A percentile compares a stretch with the other conserved stretches of the same genome.
Evolutionary conservation across 1,140 invertebrate species (phyloP).

Genomic region (Microplitis demolitor): DNA sequence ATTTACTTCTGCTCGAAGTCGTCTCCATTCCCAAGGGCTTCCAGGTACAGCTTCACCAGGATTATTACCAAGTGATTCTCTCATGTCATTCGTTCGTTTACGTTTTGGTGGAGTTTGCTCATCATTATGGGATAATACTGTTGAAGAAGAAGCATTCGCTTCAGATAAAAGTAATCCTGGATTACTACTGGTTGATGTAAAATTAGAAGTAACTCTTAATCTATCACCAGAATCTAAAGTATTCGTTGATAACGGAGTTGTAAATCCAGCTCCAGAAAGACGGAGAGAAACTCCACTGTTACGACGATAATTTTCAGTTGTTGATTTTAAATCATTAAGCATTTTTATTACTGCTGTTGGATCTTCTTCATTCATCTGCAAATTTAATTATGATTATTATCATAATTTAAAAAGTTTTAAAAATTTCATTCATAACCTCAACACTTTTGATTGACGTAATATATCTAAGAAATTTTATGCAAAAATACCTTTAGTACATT

Average conservation of each 20-base stretch:
- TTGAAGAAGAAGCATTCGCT: neutral
- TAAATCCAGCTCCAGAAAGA: conserved; percentile 1
- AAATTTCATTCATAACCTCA: too few species aligned
- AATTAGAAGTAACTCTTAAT: neutral
- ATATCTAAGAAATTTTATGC: too few species aligned
- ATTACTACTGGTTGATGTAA: neutral
- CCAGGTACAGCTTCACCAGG: conserved; percentile 27
- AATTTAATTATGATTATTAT: too few species aligned
- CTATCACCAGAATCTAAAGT: neutral
- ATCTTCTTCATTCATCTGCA: conserved; percentile 41
- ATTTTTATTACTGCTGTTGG: conserved; percentile 46
- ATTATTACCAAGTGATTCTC: conserved; percentile 14
- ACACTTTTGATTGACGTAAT: too few species aligned
- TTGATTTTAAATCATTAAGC: conserved; percentile 42
- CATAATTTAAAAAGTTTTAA: too few species aligned
- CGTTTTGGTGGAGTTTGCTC: conserved; percentile 35
- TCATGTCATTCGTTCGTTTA: conserved; percentile 18
- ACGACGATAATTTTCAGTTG: conserved; percentile 9
- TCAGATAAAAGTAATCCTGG: neutral
- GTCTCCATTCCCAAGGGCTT: conserved; percentile 50
- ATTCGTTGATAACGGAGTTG: neutral
- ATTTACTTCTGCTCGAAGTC: conserved; percentile 42
- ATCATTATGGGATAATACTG: neutral
- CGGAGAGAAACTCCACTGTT: conserved; percentile 13
- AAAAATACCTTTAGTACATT: too few species aligned